Base-by-base conservation (phyloP, 2,113 vertebrate genomes). In the Steatornis caripensis region DNA sequence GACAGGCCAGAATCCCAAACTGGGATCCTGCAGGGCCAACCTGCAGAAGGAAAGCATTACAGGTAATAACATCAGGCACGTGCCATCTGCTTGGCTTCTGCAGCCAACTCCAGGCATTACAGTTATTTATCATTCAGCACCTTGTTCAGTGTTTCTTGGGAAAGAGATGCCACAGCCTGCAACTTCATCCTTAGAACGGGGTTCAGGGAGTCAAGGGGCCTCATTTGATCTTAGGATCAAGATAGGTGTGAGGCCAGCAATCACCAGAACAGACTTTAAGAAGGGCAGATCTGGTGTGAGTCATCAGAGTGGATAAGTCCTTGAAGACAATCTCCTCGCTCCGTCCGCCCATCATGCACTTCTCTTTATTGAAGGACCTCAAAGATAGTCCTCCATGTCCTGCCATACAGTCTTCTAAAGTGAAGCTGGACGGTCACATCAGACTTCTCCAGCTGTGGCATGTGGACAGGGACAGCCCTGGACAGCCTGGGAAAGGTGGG, bases 1-100 rank as follows among this genome's bases (percentile, higher is more conserved):
- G 98, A 96, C 99, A 99, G 90, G 99, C 99, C 97, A 99, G 98
- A 97, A 99, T 99, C 82, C 99, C 99, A 57, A 99, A 99, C 99
- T 99, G 99, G 62, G 99, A 99, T 90, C 99, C 99, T 0, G 99
- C 99, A 0, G 99, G 99, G 92, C 99, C 99, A 89, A 99, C 99
- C 99, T 99, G 97, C n/a, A 72, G 86, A 64, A 86, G 75, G 71
- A 95, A 55, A 93, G 66, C 75, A 83, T 34, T n/a, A 93, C 66
- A 91, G 66, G 75, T 60, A 54, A 88, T 60, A 54, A 88, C 6
- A 36, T 46, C 37, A 95, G 90, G 51, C 71, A 84, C 11, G 0
- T 65, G 37, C 20, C 39, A 34, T 18, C 46, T 41, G 62, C 75
- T 51, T 68, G 79, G 90, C 88, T 66, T 34, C 54, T 78, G 46